These are phyloP conservation scores for Sminthurinus aureus DNA, from an alignment of 2,888 invertebrate species.

Conservation along the genomic window DNA sequence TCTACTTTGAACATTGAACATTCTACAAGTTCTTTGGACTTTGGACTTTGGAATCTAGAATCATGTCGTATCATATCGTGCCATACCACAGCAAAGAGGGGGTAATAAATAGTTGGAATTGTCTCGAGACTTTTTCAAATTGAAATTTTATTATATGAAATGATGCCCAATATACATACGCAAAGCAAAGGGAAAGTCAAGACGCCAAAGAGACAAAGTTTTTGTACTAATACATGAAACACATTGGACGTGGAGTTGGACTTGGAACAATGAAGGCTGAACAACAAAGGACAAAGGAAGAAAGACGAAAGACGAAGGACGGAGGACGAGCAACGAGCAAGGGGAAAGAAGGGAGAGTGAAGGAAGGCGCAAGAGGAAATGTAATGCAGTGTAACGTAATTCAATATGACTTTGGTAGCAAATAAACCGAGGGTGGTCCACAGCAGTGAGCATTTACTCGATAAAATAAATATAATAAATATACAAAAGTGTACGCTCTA, in stretches of 20 bases:
- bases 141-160: too few relatives aligned
- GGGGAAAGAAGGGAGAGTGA: not conserved
- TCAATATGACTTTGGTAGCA: not conserved
- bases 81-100: too few relatives aligned
- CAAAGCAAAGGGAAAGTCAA: too few relatives aligned
- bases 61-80: too few relatives aligned
- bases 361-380: not conserved
- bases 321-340: not conserved
- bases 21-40: too few relatives aligned
- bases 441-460: slow-evolving; percentile 15
- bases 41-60: too few relatives aligned
- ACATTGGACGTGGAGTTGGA: not conserved
- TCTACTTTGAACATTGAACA: too few relatives aligned
- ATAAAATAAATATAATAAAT: slow-evolving; percentile 15
- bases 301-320: not conserved
- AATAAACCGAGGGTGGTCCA: slow-evolving; percentile 21
- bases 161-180: not conserved
- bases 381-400: slow-evolving; percentile 22
- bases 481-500: not conserved
- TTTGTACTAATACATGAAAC: not conserved
- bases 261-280: not conserved
- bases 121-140: too few relatives aligned
- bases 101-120: too few relatives aligned
- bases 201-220: not conserved
- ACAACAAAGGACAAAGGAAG: not conserved